Base-by-base conservation (phyloP, 1,140 invertebrate species). In the Penaeus chinensis region DNA sequence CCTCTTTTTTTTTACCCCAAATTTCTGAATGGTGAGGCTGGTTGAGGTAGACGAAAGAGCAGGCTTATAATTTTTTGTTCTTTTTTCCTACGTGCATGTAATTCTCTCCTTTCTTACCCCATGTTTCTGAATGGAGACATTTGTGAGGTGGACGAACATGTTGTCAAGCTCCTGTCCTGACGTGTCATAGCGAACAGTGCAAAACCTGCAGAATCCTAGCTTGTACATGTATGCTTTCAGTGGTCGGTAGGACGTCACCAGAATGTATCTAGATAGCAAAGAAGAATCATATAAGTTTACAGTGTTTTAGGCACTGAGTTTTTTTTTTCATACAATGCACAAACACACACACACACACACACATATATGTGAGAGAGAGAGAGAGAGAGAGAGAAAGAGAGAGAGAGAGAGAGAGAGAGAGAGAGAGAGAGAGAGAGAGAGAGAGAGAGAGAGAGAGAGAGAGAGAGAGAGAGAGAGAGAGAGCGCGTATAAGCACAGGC, bases 41-140 rank as follows among this genome's bases (percentile, higher is more conserved):
- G 32, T 32, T 32, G 32, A 32, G 32, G 32, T 32, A 32, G 32
- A 32, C 32, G 32, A 32, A 32, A 32, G 32, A 32, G 2, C 32
- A 32, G 32, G 32, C 32, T 32, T n/a, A n/a, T n/a, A n/a, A n/a
- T 32, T 32, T 32, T 32, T 32, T 32, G 32, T 32, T 42, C 37
- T 5, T 42, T 42, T 8, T 42, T 42, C 7, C 37, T 42, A 7
- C 7, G 37, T 42, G 4, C 4, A 42, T 7, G 7, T 42, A 5
- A 42, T 42, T 42, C 37, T 42, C 37, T 42, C 37, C 7, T 42
- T 69, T 91, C 94, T 93, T 92, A 96, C 96, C 90, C 96, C 96
- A 91, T 96, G 95, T 92, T 96, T 96, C 92, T 97, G 96, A n/a
- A 97, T 96, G 63, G 96, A 95, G 1, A 97, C 96, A 92, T 97